Conservation (phyloP, 2,888 invertebrate genomes). For the Meghimatium bilineatum region DNA sequence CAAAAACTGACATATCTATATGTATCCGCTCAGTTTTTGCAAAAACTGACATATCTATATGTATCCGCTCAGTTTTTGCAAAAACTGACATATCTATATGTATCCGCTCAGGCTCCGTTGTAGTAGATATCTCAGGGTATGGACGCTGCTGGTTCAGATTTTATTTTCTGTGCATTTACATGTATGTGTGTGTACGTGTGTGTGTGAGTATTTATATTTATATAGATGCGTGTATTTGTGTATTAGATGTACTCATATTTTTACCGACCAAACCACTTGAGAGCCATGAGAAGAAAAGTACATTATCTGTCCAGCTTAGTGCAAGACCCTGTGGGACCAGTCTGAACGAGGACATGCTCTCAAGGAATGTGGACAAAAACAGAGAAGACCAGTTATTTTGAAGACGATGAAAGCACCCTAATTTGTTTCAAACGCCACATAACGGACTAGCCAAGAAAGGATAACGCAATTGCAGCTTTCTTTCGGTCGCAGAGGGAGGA, state of each 20-base stretch:
- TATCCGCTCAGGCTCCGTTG: too few relatives aligned
- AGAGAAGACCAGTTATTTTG: slow-evolving; percentile 34
- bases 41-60: too few relatives aligned
- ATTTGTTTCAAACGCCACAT: slow-evolving; percentile 44
- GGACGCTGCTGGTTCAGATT: too few relatives aligned
- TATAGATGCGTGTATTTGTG: too few relatives aligned
- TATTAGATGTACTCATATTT: not conserved
- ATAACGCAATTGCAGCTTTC: slow-evolving; percentile 42
- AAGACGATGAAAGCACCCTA: slow-evolving; percentile 26
- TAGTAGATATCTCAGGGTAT: too few relatives aligned
- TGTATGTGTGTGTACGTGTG: too few relatives aligned
- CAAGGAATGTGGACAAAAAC: slow-evolving; percentile 20
- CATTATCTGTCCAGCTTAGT: not conserved
- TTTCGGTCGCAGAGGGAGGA: slow-evolving; percentile 10
- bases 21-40: too few relatives aligned
- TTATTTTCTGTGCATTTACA: too few relatives aligned
- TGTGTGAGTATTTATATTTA: too few relatives aligned
- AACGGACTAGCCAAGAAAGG: slow-evolving; percentile 26
- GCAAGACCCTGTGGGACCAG: not conserved
- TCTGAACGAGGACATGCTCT: slow-evolving; percentile 22
- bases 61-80: too few relatives aligned
- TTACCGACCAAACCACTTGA: not conserved
- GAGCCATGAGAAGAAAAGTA: not conserved
- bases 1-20: too few relatives aligned
- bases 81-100: too few relatives aligned